Conservation (phyloP, 2,113 vertebrate species). For the Rhinoderma darwinii region DNA sequence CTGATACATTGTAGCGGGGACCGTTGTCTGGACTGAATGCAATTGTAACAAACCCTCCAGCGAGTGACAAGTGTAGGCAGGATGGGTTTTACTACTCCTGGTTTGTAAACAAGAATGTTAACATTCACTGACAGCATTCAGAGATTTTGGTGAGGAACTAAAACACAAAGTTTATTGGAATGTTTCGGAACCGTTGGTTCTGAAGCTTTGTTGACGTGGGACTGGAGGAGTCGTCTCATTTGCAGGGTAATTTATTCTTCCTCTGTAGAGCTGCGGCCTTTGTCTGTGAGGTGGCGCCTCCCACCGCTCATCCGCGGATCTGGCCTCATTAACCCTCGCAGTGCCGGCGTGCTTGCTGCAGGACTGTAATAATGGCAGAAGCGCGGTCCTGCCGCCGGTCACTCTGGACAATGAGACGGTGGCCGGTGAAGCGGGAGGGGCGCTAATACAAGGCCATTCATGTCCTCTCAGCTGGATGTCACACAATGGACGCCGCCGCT, state of each 20-base stretch:
- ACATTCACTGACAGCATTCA: no score
- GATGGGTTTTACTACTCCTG: no score
- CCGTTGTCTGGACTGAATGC: neutral
- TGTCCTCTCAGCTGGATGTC: neutral
- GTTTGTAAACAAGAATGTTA: no score
- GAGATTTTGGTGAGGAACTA: no score
- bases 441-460: slow-evolving; percentile 17
- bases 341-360: neutral
- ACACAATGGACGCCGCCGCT: neutral
- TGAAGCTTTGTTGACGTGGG: no score
- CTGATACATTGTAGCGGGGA: slow-evolving; percentile 5
- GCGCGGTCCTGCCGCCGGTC: no score
- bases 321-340: neutral
- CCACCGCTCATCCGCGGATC: neutral
- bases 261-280: neutral
- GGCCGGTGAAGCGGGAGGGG: neutral
- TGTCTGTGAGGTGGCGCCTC: neutral
- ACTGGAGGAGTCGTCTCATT: no score
- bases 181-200: no score
- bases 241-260: neutral
- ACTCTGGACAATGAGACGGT: neutral
- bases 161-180: no score
- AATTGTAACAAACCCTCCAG: neutral
- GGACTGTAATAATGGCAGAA: no score
- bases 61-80: no score